Conservation (phyloP, 2,797 vertebrate genomes). For the Monodelphis domestica region DNA sequence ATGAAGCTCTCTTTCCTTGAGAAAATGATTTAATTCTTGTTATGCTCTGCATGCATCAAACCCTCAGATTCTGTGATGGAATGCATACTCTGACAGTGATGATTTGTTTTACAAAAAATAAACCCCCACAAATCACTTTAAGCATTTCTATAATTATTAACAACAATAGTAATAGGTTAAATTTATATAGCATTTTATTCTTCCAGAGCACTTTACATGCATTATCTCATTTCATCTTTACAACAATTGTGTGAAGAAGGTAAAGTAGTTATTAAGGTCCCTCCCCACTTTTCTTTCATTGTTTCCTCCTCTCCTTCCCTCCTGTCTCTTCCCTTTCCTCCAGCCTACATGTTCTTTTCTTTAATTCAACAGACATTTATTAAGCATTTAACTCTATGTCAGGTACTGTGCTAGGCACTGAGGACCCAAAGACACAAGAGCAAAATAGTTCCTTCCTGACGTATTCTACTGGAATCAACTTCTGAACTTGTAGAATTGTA, state of each 20-base stretch:
- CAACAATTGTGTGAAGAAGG: background rate
- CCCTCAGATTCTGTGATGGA: background rate
- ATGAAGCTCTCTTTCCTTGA: conserved; percentile 13
- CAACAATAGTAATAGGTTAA: background rate
- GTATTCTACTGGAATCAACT: background rate
- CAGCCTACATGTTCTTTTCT: background rate
- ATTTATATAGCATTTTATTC: background rate
- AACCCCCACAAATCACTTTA: conserved; percentile 53
- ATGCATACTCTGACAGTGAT: background rate
- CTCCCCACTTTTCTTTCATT: background rate
- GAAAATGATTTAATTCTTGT: conserved; percentile 12
- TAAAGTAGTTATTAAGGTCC: background rate
- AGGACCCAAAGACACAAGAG: background rate
- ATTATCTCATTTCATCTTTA: background rate
- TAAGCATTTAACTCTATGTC: background rate
- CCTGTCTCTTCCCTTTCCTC: background rate
- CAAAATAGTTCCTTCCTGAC: background rate
- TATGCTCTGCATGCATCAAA: conserved; percentile 8
- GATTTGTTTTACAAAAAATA: background rate
- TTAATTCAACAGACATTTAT: background rate
- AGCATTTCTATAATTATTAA: conserved; percentile 10
- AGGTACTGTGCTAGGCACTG: background rate
- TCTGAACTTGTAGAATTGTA: background rate
- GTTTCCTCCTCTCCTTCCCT: background rate
- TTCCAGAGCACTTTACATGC: background rate